Evolutionary conservation across 2,888 invertebrate species (phyloP), one percentile per base, ranked within the genome.

Genomic region (Sphaeridia pumilis): DNA sequence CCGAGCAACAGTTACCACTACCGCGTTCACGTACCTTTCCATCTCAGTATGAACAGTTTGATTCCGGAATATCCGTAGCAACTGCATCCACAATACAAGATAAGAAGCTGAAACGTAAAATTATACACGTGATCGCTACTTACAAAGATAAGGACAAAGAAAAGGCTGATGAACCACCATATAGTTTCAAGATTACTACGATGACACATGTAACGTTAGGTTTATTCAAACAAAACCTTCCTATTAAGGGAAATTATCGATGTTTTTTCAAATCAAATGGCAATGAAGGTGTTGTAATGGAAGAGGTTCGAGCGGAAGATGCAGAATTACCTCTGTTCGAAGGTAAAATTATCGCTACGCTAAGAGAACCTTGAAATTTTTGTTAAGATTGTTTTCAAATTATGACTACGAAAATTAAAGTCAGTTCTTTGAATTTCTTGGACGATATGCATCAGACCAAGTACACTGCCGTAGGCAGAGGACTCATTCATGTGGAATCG

Each of bases 11-110:
- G 45, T 14, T 50, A n/a, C n/a, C n/a, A 5, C 20, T 38, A 26
- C 46, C 52, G n/a, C 46, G 47, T 31, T 52, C 52, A 4, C 38
- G 42, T 47, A 52, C 46, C 2, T 52, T 52, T 27, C 52, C 52
- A 5, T 47, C 52, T 3, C 25, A 38, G 10, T 26, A 46, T 22
- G 47, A 52, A 26, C 43, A 38, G 14, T 44, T 44, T 12, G 52
- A 52, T 34, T 52, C 52, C 5, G 52, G 52, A 7, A 52, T 52
- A 42, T 52, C 52, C 26, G 43, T 52, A 41, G 34, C 47, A 5
- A 52, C 52, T 4, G 47, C 46, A 17, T 52, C 52, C 7, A 52
- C 52, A 17, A 42, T 28, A 2, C 42, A 49, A 17, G 49, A 49
- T 28, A 21, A 35, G 22, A 7, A 17, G 17, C 7, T 38, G 38